phyloP scores from a whole-genome alignment of 2,113 vertebrate species.

The Gambusia affinis region DNA sequence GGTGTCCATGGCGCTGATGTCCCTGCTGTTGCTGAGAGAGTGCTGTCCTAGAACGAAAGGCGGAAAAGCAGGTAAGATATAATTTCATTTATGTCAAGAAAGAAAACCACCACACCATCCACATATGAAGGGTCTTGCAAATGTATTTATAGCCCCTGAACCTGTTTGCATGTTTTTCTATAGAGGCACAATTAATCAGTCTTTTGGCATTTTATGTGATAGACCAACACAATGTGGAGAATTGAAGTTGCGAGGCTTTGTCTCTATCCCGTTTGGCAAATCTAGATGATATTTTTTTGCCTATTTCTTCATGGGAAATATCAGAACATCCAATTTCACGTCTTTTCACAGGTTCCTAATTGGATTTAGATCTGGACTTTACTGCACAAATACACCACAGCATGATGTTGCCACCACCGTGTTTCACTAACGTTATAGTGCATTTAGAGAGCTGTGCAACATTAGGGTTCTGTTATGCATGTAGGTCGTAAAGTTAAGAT shows the following conservation, averaged over 20 bases:
- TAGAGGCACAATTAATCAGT: neutral
- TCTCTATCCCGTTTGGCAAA: no score
- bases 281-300: no score
- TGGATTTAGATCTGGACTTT: no score
- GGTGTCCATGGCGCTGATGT: constrained; percentile 99
- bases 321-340: no score
- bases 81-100: neutral
- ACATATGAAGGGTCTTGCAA: constrained; percentile 50
- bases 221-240: neutral
- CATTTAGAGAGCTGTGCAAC: no score
- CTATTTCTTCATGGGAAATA: no score
- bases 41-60: constrained; percentile 89
- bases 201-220: neutral
- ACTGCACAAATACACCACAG: neutral
- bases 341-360: no score
- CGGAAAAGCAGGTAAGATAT: constrained; percentile 39
- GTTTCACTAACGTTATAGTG: no score
- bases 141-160: neutral
- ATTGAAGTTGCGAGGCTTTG: neutral
- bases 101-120: constrained; percentile 37
- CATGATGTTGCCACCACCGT: neutral
- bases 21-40: constrained; percentile 98
- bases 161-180: neutral
- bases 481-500: neutral
- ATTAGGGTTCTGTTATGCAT: no score